These are phyloP conservation scores for Macquaria australasica DNA, from an alignment of 2,113 vertebrate species.

Conservation along the genomic window DNA sequence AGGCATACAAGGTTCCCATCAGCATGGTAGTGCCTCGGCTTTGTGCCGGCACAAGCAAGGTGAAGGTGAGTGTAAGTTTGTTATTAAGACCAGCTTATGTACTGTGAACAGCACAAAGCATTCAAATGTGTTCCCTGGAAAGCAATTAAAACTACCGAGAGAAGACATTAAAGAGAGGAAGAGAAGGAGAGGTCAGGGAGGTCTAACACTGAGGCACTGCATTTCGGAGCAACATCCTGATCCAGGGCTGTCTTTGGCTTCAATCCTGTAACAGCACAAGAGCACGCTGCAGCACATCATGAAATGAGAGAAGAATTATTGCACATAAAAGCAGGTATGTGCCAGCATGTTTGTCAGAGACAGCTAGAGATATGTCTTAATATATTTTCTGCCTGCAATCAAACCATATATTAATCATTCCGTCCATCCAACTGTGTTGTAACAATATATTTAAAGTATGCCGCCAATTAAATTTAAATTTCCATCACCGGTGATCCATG, in stretches of 20 bases:
- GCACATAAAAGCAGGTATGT: conserved; percentile 1
- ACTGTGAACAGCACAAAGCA: not conserved
- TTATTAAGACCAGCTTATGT: not conserved
- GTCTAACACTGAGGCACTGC: conserved; percentile 32
- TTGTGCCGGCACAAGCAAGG: conserved; percentile 3
- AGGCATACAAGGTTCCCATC: conserved; percentile 22
- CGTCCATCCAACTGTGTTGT: not conserved
- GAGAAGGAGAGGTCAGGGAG: conserved; percentile 23
- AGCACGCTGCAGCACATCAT: not conserved
- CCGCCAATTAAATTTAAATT: not conserved
- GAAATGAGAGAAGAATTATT: conserved; percentile 1
- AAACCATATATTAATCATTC: not conserved
- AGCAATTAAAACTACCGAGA: not conserved
- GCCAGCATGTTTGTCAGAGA: not conserved
- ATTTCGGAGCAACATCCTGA: conserved; percentile 19
- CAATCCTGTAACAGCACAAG: conserved; percentile 19
- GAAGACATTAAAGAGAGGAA: not conserved
- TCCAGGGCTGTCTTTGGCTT: conserved; percentile 55
- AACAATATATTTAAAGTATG: not conserved
- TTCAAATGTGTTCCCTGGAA: not conserved
- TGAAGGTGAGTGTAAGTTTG: not conserved
- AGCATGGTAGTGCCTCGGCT: not conserved
- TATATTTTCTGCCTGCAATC: not conserved
- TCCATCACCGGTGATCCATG: not conserved
- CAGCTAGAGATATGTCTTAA: not conserved